Base-by-base conservation (phyloP, 1,140 invertebrate genomes). In the Zaprionus inermis region DNA sequence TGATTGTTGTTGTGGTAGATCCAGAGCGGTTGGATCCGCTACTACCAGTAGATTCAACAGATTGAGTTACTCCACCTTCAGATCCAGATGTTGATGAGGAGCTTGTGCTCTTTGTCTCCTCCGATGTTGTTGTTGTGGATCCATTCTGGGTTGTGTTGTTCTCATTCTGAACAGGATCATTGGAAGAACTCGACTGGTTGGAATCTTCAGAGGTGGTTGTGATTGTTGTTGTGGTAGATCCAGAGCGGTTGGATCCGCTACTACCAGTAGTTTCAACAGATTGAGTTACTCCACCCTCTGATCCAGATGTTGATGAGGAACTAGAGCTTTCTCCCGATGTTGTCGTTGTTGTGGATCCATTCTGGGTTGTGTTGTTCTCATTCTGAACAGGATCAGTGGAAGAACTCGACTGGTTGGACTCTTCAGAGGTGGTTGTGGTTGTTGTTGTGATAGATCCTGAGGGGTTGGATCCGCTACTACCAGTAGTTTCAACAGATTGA, bases 261-360 rank as follows among this genome's bases (percentile, higher is more conserved):
- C 2, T 11, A 5, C 14, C 38, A 3, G 30, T 16, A 3, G 32
- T n/a, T 14, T 14, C 44, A 51, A 28, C 61, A 7, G 28, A 57
- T 3, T 36, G 18, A 6, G 18, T 52, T 5, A 34, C 20, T n/a
- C 20, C 11, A 5, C 41, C 59, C 5, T 56, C 41, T 5, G 30
- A 30, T 38, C 5, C 38, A 10, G 68, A 54, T 1, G 56, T 5
- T 12, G 24, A 51, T 9, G 58, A 49, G 5, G 49, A 6, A 5
- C 10, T 55, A 0, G 67, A 34, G 9, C 36, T 12, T 3, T 14
- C 12, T 36, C 38, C 36, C 1, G 68, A 52, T 3, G 70, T 34
- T 34, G 56, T 72, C 12, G 69, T 64, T 14, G 66, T 69, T n/a
- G 66, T 61, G 38, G 68, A 63, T 4, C 28, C 36, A 16, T 55